Evolutionary conservation across 1,140 invertebrate genomes (phyloP).

Genomic region (Drosophila ironensis): DNA sequence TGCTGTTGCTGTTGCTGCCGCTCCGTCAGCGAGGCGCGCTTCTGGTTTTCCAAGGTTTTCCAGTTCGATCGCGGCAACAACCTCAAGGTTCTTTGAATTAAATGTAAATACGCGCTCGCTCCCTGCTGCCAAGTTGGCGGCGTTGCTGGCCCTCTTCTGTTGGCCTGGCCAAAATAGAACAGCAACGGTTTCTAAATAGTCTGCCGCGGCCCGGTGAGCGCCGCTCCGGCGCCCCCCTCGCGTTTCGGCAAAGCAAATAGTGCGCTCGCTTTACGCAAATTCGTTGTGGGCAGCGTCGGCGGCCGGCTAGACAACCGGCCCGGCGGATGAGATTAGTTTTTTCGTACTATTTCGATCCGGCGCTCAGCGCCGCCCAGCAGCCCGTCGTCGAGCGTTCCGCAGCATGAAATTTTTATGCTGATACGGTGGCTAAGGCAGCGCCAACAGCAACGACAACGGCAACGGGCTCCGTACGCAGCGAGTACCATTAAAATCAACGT

Average conservation of each 20-base stretch:
- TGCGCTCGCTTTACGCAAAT: slow-evolving; percentile 68
- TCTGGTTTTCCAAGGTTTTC: slow-evolving; percentile 78
- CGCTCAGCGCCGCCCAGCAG: slow-evolving; percentile 41
- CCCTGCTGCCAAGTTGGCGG: slow-evolving; percentile 31
- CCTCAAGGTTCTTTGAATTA: slow-evolving; percentile 65
- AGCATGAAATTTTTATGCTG: slow-evolving; percentile 75
- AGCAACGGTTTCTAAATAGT: slow-evolving; percentile 78
- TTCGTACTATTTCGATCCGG: slow-evolving; percentile 79
- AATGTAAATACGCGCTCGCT: slow-evolving; percentile 11
- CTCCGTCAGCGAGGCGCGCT: slow-evolving; percentile 22
- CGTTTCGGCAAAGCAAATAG: slow-evolving; percentile 48
- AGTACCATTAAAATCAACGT: slow-evolving; percentile 73
- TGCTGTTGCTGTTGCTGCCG: slow-evolving; percentile 15
- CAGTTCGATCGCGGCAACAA: slow-evolving; percentile 56
- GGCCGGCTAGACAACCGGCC: slow-evolving; percentile 64
- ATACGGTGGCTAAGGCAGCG: slow-evolving; percentile 33
- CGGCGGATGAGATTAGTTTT: slow-evolving; percentile 74
- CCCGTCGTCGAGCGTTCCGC: slow-evolving; percentile 3
- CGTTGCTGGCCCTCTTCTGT: slow-evolving; percentile 58
- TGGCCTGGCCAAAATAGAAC: slow-evolving; percentile 79
- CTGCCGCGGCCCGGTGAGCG: not conserved
- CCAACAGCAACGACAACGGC: slow-evolving; percentile 19
- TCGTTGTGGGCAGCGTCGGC: slow-evolving; percentile 20
- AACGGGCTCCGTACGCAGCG: slow-evolving; percentile 31
- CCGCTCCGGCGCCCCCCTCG: not conserved